These are phyloP conservation scores for Bubo scandiacus DNA, from an alignment of 2,113 vertebrate genomes.

Conservation along the genomic window DNA sequence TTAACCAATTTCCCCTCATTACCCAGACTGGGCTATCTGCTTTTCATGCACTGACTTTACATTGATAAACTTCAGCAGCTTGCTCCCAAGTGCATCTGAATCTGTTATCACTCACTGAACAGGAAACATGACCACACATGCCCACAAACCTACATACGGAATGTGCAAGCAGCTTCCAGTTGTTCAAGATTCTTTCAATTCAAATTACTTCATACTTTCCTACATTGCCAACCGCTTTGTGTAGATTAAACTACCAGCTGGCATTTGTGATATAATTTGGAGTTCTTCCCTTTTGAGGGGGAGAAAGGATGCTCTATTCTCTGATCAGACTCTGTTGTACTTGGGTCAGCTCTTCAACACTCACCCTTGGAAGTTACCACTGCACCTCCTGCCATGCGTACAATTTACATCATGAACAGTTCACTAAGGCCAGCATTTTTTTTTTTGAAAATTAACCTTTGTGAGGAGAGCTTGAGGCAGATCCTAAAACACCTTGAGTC, in stretches of 20 bases:
- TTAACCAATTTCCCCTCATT: background rate
- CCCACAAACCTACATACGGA: background rate
- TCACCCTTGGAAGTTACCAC: background rate
- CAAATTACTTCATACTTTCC: background rate
- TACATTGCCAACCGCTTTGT: background rate
- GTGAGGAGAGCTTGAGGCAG: background rate
- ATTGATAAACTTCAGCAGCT: background rate
- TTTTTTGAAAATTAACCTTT: background rate
- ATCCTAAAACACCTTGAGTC: background rate
- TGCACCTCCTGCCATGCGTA: fast-evolving
- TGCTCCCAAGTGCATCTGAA: background rate
- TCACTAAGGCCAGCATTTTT: background rate
- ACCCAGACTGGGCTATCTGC: background rate
- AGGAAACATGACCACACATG: background rate
- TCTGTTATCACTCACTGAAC: background rate
- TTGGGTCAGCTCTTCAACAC: background rate
- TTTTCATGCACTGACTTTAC: background rate
- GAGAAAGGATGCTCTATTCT: background rate
- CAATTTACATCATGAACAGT: background rate
- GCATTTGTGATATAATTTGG: background rate
- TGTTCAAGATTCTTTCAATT: background rate
- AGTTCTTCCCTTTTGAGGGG: background rate
- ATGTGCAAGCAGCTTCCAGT: background rate
- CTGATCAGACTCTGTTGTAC: background rate
- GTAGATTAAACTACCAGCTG: background rate